Evolutionary conservation across 2,797 vertebrate species (phyloP).

Genomic region (Gadopsis marmoratus): DNA sequence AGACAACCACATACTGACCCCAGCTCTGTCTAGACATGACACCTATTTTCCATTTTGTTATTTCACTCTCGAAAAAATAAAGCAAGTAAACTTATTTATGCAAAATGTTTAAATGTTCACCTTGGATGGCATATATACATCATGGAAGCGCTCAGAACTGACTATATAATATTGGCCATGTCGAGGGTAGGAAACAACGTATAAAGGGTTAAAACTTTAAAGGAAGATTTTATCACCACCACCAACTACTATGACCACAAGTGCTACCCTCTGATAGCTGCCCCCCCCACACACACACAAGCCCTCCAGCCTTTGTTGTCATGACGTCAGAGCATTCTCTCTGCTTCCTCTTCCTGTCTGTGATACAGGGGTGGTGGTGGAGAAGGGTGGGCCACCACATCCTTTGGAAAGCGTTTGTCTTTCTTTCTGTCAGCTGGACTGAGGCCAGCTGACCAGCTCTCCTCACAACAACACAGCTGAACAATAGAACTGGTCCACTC

Average conservation of each 20-base stretch:
- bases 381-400: slow-evolving; percentile 42
- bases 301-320: slow-evolving; percentile 52
- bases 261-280: slow-evolving; percentile 5
- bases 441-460: slow-evolving; percentile 44
- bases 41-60: not conserved
- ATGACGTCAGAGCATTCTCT: slow-evolving; percentile 75
- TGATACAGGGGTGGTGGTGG: slow-evolving; percentile 18
- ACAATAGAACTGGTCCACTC: slow-evolving; percentile 53
- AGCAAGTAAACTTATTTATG: not conserved
- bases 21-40: not conserved
- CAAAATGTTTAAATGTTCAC: not conserved
- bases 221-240: slow-evolving; percentile 13
- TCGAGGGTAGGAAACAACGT: not conserved
- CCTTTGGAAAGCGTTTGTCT: slow-evolving; percentile 70
- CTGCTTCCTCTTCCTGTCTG: slow-evolving; percentile 75
- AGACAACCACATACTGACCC: not conserved
- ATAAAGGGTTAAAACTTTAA: not conserved
- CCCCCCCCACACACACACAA: not conserved
- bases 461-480: slow-evolving; percentile 52
- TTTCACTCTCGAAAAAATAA: not conserved
- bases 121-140: not conserved
- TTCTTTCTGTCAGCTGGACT: slow-evolving; percentile 60
- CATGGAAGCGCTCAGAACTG: too few species aligned
- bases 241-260: not conserved
- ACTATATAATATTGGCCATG: not conserved